Evolutionary conservation across 2,888 invertebrate genomes (phyloP).

Genomic region (Agapostemon virescens): DNA sequence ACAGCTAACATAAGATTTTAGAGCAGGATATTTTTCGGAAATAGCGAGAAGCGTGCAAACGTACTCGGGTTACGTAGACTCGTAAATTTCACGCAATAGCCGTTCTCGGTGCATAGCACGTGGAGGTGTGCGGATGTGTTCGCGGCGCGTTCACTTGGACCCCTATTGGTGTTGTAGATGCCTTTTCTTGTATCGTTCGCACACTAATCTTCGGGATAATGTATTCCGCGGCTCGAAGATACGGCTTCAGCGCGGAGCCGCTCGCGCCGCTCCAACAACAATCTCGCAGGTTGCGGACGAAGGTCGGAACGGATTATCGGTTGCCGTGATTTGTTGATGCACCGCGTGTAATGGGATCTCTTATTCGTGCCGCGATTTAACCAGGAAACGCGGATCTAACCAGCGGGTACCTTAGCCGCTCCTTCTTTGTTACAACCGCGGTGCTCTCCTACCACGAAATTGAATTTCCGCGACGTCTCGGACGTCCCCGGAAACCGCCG

Average conservation of each 20-base stretch:
- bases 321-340: constrained; percentile 72
- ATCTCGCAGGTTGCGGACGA: constrained; percentile 62
- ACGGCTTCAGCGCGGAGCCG: constrained; percentile 53
- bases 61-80: constrained; percentile 17
- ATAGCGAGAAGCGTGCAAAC: background rate
- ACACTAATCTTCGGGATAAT: constrained; percentile 71
- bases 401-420: constrained; percentile 13
- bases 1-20: background rate
- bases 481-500: background rate
- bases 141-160: constrained; percentile 55
- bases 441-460: constrained; percentile 25
- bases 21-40: background rate
- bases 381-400: constrained; percentile 58
- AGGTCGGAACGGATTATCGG: constrained; percentile 74
- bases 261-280: constrained; percentile 56
- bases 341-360: constrained; percentile 65
- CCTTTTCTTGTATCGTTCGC: constrained; percentile 66
- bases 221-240: constrained; percentile 66
- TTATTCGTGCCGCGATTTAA: constrained; percentile 63
- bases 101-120: constrained; percentile 8
- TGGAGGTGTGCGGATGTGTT: constrained; percentile 32
- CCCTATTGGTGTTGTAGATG: constrained; percentile 58
- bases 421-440: constrained; percentile 23
- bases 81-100: constrained; percentile 42
- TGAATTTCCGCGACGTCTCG: constrained; percentile 26